Percentiles rank a stretch among this genome's conserved stretches.
phyloP scores from a whole-genome alignment of 2,888 invertebrate species.

The Drosophila melanosoma region DNA sequence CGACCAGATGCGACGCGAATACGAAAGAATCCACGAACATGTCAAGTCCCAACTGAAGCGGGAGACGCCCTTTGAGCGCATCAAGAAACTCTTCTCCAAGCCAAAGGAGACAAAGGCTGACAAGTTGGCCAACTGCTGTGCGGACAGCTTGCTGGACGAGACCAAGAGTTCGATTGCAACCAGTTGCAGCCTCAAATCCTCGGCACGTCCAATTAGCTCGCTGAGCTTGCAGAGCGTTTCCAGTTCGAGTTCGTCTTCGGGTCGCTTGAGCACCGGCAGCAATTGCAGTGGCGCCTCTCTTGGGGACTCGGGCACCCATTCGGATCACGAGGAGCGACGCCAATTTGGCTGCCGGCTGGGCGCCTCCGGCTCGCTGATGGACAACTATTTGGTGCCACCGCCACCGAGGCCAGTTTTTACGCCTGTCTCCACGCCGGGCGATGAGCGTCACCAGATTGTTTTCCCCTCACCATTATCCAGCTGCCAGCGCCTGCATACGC shows the following conservation, averaged over 20 bases:
- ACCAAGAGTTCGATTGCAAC: constrained; percentile 84
- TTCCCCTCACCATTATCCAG: constrained; percentile 83
- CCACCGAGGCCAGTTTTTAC: constrained; percentile 86
- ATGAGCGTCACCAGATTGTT: constrained; percentile 83
- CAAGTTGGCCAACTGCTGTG: constrained; percentile 50
- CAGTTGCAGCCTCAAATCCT: constrained; percentile 81
- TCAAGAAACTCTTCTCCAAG: constrained; percentile 90
- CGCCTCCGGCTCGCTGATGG: constrained; percentile 85
- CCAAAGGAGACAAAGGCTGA: constrained; percentile 59
- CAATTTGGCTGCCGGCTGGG: constrained; percentile 81
- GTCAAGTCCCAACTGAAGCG: constrained; percentile 91
- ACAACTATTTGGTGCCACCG: constrained; percentile 88
- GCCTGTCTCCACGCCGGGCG: constrained; percentile 84
- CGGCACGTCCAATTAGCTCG: constrained; percentile 88
- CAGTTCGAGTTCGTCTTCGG: constrained; percentile 90
- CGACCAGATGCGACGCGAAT: constrained; percentile 91
- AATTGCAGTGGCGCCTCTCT: constrained; percentile 91
- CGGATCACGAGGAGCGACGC: constrained; percentile 91
- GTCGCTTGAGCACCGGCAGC: constrained; percentile 91
- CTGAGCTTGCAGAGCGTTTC: constrained; percentile 89
- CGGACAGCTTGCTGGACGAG: constrained; percentile 81
- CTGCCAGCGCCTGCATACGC: constrained; percentile 80
- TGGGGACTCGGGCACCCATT: constrained; percentile 94
- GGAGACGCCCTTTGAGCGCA: constrained; percentile 92
- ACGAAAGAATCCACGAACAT: constrained; percentile 92